These are phyloP conservation scores for Macrotrachela quadricornifera DNA, from an alignment of 1,140 invertebrate genomes.

Conservation along the genomic window DNA sequence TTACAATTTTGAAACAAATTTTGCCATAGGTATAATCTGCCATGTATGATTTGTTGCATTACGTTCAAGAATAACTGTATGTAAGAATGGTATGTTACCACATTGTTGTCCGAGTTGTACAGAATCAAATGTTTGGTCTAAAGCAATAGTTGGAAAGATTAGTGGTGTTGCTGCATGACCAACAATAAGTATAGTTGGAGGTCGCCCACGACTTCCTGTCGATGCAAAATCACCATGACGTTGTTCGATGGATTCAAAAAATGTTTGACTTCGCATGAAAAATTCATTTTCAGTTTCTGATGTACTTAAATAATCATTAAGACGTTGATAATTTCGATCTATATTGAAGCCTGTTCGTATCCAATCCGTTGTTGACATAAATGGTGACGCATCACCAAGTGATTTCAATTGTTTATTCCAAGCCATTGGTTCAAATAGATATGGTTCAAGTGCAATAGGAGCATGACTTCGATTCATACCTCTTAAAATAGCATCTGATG, in stretches of 20 bases:
- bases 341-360: not conserved
- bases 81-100: too few relatives aligned
- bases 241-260: not conserved
- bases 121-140: too few relatives aligned
- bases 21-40: too few relatives aligned
- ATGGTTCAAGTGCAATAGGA: not conserved
- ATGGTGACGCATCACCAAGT: not conserved
- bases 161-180: too few relatives aligned
- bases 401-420: not conserved
- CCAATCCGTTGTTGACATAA: not conserved
- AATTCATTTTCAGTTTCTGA: not conserved
- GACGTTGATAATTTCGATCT: not conserved
- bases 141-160: too few relatives aligned
- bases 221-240: not conserved
- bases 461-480: constrained; percentile 9
- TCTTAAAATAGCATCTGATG: constrained; percentile 43
- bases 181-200: too few relatives aligned
- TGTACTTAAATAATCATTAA: not conserved
- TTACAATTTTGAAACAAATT: too few relatives aligned
- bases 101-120: too few relatives aligned
- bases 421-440: not conserved
- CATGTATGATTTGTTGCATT: too few relatives aligned
- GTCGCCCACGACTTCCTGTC: too few relatives aligned
- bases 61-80: too few relatives aligned
- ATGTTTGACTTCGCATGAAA: not conserved